Conservation (phyloP, 2,797 vertebrate genomes). For the Staurois parvus region DNA sequence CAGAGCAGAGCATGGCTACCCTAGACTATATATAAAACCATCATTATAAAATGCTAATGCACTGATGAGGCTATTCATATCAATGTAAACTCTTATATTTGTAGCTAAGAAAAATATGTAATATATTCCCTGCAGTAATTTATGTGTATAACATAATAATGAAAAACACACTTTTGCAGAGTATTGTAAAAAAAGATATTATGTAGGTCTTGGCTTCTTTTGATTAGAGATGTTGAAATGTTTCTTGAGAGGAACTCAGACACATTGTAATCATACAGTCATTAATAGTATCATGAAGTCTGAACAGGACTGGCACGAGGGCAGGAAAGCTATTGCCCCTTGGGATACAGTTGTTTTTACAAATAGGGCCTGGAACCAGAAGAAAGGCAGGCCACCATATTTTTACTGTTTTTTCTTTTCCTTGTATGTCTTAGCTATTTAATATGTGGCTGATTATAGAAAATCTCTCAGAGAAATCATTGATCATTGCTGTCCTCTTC, state of each 20-base stretch:
- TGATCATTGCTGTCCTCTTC: too few relatives aligned
- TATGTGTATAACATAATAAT: neutral
- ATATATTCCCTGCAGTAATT: neutral
- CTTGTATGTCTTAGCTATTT: neutral
- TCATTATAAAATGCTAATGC: too few relatives aligned
- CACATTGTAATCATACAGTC: neutral
- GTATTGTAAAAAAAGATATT: neutral
- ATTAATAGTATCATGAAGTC: neutral
- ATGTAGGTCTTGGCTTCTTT: neutral
- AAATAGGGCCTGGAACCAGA: neutral
- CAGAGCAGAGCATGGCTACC: too few relatives aligned
- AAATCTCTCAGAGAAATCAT: too few relatives aligned
- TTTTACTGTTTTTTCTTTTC: neutral
- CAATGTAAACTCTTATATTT: too few relatives aligned
- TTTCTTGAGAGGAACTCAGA: neutral
- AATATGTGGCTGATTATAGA: neutral
- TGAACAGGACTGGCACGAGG: neutral
- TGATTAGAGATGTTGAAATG: neutral
- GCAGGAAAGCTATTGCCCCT: slow-evolving; percentile 7
- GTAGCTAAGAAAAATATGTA: neutral
- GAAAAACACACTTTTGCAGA: neutral
- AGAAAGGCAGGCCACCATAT: neutral
- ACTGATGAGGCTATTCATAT: too few relatives aligned
- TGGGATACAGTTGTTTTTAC: neutral
- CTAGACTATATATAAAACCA: too few relatives aligned